Evolutionary conservation across 2,113 vertebrate species (phyloP), one percentile per base, ranked within the genome.

Genomic region (Promerops cafer): DNA sequence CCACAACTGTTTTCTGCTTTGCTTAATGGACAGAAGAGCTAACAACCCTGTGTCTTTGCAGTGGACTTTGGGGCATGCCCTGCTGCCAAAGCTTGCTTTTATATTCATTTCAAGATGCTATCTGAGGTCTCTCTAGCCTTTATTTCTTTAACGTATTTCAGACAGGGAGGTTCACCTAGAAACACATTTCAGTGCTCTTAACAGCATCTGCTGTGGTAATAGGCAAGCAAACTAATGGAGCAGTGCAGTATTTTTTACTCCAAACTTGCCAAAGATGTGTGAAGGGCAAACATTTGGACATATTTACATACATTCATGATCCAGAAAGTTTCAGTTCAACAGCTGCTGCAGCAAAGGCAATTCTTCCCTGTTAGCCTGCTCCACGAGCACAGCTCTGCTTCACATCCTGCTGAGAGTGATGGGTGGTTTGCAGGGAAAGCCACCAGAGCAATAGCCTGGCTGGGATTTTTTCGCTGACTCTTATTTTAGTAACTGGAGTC

Each of bases 201-300:
- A 86, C 66, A 92, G 87, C 78, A 94, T 92, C 87, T 84, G 75
- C 64, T 97, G 93, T 66, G 33, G 40, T 94, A 92, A 95, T 33
- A 93, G 74, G 64, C 69, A 93, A 93, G 83, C 7, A 87, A 94
- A 95, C 94, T 97, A 98, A 98, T 98, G 97, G 97, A 98, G 96
- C 97, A 92, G 79, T 86, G 47, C 88, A 94, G 84, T 97, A 96
- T 97, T 97, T 97, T 93, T 95, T 96, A 95, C 76, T 97, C 85
- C 83, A 76, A 96, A 97, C 86, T 94, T 93, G 93, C 94, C 87
- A 91, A 97, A 95, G 92, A 97, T 97, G 95, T 97, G 95, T 97
- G 97, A 98, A 98, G 96, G 97, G 95, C 93, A 95, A 98, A 97
- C 75, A 92, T 94, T 80, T 94, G 94, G 88, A 89, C 76, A 90